Percentiles rank a stretch among this genome's conserved stretches.
phyloP scores from a whole-genome alignment of 2,888 invertebrate genomes.

The Alviniconcha strummeri region DNA sequence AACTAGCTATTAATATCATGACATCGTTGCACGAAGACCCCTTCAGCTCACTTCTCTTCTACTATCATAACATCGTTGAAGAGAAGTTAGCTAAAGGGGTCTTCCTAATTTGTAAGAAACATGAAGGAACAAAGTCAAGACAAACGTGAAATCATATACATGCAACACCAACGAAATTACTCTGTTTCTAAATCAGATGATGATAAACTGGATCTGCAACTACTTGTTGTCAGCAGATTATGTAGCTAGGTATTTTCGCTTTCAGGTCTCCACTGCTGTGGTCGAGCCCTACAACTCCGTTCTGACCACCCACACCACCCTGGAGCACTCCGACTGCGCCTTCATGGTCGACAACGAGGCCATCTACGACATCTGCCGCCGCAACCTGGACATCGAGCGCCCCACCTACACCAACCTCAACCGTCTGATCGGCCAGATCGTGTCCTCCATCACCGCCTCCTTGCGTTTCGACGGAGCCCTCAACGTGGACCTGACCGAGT shows the following conservation, averaged over 20 bases:
- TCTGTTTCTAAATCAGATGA: too few species aligned
- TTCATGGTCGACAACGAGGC: slow-evolving; percentile 98
- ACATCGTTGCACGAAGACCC: too few species aligned
- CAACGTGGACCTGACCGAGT: slow-evolving; percentile 38
- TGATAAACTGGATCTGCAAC: neutral
- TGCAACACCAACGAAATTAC: too few species aligned
- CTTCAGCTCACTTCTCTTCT: too few species aligned
- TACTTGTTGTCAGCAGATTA: slow-evolving; percentile 2
- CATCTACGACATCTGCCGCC: slow-evolving; percentile 86
- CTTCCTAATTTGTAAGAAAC: too few species aligned
- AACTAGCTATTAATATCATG: too few species aligned
- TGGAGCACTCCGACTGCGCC: slow-evolving; percentile 95
- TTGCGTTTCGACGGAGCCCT: slow-evolving; percentile 40
- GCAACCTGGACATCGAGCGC: slow-evolving; percentile 86
- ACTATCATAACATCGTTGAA: too few species aligned
- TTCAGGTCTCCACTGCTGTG: neutral
- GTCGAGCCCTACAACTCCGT: slow-evolving; percentile 46
- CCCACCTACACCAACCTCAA: slow-evolving; percentile 88
- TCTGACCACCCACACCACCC: slow-evolving; percentile 75
- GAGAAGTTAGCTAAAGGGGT: too few species aligned
- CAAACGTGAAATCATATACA: too few species aligned
- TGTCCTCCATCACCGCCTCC: slow-evolving; percentile 35
- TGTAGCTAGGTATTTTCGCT: too few species aligned
- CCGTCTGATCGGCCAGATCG: slow-evolving; percentile 39
- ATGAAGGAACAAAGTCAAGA: too few species aligned